Conservation (phyloP, 2,113 vertebrate genomes). For the Pelecanoides urinatrix region DNA sequence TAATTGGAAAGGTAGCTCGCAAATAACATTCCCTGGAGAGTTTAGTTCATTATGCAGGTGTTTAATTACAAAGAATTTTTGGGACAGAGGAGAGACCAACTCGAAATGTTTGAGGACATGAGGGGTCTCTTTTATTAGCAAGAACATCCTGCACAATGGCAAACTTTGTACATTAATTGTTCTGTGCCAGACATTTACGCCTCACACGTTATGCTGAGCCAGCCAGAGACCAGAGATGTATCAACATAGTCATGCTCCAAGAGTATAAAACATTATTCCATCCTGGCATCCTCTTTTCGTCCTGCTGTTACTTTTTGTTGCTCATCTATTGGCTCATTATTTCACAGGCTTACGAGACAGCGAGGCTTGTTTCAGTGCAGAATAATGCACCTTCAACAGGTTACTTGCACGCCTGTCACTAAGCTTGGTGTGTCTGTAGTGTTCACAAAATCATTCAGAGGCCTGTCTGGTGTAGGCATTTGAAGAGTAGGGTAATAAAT, state of each 20-base stretch:
- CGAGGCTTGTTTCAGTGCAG: not conserved
- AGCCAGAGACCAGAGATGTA: not conserved
- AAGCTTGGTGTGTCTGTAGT: not conserved
- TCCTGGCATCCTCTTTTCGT: not conserved
- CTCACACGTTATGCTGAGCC: not conserved
- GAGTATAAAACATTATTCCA: not conserved
- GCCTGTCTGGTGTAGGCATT: not conserved
- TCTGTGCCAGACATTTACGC: not conserved
- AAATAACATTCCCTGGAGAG: not conserved
- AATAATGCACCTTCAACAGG: not conserved
- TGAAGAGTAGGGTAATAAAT: not conserved
- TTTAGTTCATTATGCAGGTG: slow-evolving; percentile 18
- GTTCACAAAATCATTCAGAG: not conserved
- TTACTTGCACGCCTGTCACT: not conserved
- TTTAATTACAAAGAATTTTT: not conserved
- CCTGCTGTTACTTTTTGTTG: not conserved
- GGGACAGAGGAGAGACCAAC: not conserved
- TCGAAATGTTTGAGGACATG: not conserved
- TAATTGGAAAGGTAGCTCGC: slow-evolving; percentile 37
- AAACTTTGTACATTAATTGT: not conserved
- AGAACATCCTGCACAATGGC: not conserved
- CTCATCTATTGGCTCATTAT: not conserved
- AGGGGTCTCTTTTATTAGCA: not conserved
- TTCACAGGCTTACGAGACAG: not conserved
- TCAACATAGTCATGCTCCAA: not conserved